Conservation (phyloP, 2,113 vertebrate species). For the Cacatua alba region DNA sequence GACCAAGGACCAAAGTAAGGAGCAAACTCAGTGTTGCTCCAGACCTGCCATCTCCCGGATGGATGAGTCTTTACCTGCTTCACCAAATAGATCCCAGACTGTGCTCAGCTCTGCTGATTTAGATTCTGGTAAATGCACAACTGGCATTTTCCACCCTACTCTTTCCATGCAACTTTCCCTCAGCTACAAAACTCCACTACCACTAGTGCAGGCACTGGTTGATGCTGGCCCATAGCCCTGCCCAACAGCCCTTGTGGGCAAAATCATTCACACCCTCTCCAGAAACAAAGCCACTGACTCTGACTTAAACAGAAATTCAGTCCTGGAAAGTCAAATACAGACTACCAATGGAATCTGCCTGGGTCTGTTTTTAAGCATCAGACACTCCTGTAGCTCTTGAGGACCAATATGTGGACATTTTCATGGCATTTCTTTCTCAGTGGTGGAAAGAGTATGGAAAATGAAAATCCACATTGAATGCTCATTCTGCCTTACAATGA, state of each 20-base stretch:
- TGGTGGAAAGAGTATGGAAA: background rate
- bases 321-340: background rate
- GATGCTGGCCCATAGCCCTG: background rate
- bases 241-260: background rate
- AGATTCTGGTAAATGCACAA: background rate
- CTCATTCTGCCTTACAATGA: background rate
- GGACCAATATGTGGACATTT: background rate
- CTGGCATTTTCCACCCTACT: background rate
- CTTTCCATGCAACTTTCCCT: background rate
- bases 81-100: background rate
- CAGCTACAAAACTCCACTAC: background rate
- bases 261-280: background rate
- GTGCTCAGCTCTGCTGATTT: background rate
- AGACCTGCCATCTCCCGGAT: background rate
- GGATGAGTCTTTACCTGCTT: background rate
- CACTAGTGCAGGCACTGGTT: background rate
- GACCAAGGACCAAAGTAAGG: background rate
- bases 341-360: background rate
- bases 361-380: background rate
- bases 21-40: background rate
- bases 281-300: background rate
- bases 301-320: background rate
- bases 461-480: background rate
- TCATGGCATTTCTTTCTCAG: background rate
- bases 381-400: background rate